Conservation (phyloP, 37 sponge, comb jelly and placozoan genomes). For the Lycopodina hypogea region DNA sequence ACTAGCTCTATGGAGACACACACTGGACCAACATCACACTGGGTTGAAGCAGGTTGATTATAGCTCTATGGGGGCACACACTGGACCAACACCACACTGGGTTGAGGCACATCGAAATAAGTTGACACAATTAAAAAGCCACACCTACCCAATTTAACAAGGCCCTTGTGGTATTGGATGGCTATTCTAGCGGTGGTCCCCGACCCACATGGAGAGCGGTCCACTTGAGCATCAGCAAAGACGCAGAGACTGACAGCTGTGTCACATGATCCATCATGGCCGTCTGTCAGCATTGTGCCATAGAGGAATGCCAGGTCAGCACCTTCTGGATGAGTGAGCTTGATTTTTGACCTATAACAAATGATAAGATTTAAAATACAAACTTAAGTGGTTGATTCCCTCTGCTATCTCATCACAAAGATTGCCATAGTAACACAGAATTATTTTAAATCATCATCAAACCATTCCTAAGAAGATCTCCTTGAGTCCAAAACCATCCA, state of each 20-base stretch:
- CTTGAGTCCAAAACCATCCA: background rate
- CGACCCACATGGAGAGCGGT: constrained; percentile 83
- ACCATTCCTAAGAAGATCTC: background rate
- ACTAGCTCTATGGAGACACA: no score
- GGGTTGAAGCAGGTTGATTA: no score
- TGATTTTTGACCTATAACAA: constrained; percentile 3
- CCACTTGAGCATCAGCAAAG: constrained; percentile 31
- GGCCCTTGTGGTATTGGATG: constrained; percentile 69
- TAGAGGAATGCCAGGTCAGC: constrained; percentile 78
- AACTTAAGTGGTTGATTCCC: background rate
- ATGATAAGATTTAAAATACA: background rate
- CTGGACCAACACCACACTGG: no score
- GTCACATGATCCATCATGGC: constrained; percentile 22
- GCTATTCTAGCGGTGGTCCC: constrained; percentile 74
- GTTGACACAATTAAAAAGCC: background rate
- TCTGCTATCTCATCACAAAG: no score
- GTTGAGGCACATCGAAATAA: no score
- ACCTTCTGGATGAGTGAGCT: constrained; percentile 58
- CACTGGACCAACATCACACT: no score
- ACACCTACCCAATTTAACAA: constrained; percentile 40
- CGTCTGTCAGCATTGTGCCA: constrained; percentile 77
- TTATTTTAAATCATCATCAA: no score
- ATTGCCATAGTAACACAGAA: no score
- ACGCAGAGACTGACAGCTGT: background rate
- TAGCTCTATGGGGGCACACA: no score